phyloP scores from a whole-genome alignment of 2,888 invertebrate species.

The Melinopterus prodromus region DNA sequence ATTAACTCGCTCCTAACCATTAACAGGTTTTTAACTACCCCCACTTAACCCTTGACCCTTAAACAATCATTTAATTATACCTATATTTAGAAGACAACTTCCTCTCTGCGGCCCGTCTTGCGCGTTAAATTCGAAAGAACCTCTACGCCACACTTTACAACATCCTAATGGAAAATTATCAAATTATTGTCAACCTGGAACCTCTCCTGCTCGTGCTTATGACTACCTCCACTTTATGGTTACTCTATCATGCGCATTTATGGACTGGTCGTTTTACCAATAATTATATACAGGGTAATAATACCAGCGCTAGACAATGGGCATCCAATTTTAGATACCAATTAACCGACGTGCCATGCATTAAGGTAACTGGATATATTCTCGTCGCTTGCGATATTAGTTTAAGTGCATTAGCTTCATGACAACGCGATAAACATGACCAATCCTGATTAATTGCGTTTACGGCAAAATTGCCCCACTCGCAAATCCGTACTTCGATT shows the following conservation, averaged over 20 bases:
- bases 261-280: neutral
- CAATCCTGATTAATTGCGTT: neutral
- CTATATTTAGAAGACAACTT: neutral
- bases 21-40: constrained; percentile 4
- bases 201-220: no score
- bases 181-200: neutral
- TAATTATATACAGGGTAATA: constrained; percentile 4
- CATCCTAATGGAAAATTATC: neutral
- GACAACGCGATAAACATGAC: neutral
- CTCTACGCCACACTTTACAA: no score
- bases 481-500: neutral
- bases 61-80: neutral
- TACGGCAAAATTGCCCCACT: neutral
- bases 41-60: neutral
- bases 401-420: neutral
- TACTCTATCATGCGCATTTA: no score
- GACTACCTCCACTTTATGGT: neutral
- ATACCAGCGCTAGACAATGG: neutral
- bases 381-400: neutral
- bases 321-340: neutral
- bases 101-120: no score
- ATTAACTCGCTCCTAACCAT: constrained; percentile 7
- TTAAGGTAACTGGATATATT: neutral
- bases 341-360: neutral
- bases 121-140: no score